Evolutionary conservation across 2,888 invertebrate genomes (phyloP).

Genomic region (Drosophila multiciliata): DNA sequence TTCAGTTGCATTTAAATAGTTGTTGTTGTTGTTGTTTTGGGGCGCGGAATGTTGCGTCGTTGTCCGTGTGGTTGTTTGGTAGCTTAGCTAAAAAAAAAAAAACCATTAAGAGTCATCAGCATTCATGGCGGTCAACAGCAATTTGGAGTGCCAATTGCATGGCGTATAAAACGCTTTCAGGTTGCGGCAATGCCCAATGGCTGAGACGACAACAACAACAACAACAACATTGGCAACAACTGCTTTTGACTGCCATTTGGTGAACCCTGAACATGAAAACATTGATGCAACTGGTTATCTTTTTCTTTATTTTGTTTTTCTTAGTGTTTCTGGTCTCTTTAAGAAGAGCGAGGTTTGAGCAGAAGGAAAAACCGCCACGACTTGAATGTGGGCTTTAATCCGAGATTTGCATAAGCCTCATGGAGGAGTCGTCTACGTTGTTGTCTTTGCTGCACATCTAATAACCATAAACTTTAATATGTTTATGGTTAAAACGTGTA

Average conservation of each 20-base stretch:
- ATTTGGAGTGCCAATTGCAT: slow-evolving; percentile 75
- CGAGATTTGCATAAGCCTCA: slow-evolving; percentile 63
- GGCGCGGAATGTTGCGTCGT: slow-evolving; percentile 64
- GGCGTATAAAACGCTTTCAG: slow-evolving; percentile 40
- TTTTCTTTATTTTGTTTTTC: slow-evolving; percentile 2
- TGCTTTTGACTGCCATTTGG: slow-evolving; percentile 8
- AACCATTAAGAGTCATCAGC: slow-evolving; percentile 74
- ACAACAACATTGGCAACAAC: slow-evolving; percentile 1
- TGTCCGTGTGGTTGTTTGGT: slow-evolving; percentile 29
- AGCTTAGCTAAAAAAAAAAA: slow-evolving; percentile 36
- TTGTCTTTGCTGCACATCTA: slow-evolving; percentile 51
- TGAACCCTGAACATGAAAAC: slow-evolving; percentile 40
- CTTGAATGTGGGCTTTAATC: slow-evolving; percentile 44
- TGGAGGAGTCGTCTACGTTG: slow-evolving; percentile 22
- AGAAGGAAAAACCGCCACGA: slow-evolving; percentile 24
- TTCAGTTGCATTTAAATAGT: slow-evolving; percentile 47
- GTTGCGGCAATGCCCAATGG: slow-evolving; percentile 34
- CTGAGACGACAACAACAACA: slow-evolving; percentile 3
- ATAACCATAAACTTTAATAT: slow-evolving; percentile 77
- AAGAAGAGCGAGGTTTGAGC: slow-evolving; percentile 5
- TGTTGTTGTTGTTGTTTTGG: slow-evolving; percentile 36
- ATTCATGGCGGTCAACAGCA: slow-evolving; percentile 77
- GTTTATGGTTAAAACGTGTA: slow-evolving; percentile 65
- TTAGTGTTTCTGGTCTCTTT: slow-evolving; percentile 11
- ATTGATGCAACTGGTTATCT: slow-evolving; percentile 34